Evolutionary conservation across 1,140 invertebrate genomes (phyloP), one percentile per base, ranked within the genome.

Genomic region (Papilio machaon): DNA sequence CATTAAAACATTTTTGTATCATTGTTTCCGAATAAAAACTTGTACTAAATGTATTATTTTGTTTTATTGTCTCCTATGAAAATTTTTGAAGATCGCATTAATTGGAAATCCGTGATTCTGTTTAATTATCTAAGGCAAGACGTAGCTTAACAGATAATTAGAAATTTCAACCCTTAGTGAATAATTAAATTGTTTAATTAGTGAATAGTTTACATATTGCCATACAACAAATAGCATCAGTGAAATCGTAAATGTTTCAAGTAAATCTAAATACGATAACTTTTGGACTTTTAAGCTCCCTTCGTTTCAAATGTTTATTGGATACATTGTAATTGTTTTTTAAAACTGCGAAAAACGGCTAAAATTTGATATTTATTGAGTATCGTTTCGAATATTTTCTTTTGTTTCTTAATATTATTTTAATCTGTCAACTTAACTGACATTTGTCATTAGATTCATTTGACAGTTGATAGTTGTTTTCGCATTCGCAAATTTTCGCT

Each of bases 391-490:
- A 8, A 19, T 43, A 43, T 43, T 43, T 43, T 43, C 3, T 43
- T 43, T 30, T 30, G 23, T 30, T 30, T 30, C 23, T 54, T n/a
- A 15, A 15, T 7, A 54, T 54, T 17, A 75, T 30, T 30, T 30
- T 30, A 30, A 70, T 70, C 64, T 70, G 13, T 38, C 13, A 35
- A 35, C 3, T 38, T 13, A 70, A 70, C 64, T 70, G 64, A 70
- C 80, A 81, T 67, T 73, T 82, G 23, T 30, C 23, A 30, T 30
- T 30, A 30, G 75, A 79, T 67, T 43, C 2, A 43, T 43, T 19
- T 58, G 80, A 80, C 80, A 81, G 70, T 70, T 82, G 77, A 80
- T 60, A 82, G 81, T 82, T 82, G 58, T 75, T 47, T 46, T 73
- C 43, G 58, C 79, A 58, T 81, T 81, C 60, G 67, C 76, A 73